These are phyloP conservation scores for Drosophila melanosoma DNA, from an alignment of 2,888 invertebrate genomes.

Conservation along the genomic window DNA sequence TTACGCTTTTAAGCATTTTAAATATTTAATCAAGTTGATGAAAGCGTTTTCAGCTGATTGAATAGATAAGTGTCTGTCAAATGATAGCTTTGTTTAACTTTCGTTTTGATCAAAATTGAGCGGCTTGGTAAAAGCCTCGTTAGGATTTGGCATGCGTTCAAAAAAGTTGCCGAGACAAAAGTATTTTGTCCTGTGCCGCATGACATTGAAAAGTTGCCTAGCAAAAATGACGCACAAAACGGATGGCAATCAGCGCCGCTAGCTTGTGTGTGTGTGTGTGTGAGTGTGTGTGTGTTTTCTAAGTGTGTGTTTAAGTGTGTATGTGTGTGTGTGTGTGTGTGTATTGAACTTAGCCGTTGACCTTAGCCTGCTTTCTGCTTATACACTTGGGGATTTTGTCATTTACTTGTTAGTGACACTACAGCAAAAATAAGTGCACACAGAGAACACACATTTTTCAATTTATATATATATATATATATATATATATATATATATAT, in stretches of 20 bases:
- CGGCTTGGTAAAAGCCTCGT: constrained; percentile 36
- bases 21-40: constrained; percentile 58
- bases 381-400: constrained; percentile 61
- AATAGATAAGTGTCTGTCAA: constrained; percentile 39
- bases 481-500: not conserved
- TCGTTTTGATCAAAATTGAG: constrained; percentile 24
- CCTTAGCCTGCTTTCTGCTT: constrained; percentile 69
- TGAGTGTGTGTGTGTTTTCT: constrained; percentile 7
- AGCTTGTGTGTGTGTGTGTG: constrained; percentile 39
- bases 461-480: not conserved
- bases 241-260: constrained; percentile 75
- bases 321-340: constrained; percentile 30
- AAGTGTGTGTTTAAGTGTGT: constrained; percentile 28
- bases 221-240: constrained; percentile 44
- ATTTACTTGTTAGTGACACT: constrained; percentile 60
- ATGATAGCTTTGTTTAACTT: constrained; percentile 33
- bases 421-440: constrained; percentile 18
- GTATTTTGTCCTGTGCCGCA: constrained; percentile 33
- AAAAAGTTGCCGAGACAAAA: constrained; percentile 49
- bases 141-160: constrained; percentile 72
- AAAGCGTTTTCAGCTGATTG: constrained; percentile 31
- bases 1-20: constrained; percentile 1
- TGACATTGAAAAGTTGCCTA: constrained; percentile 72
- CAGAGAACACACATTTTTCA: not conserved
- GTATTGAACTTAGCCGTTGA: constrained; percentile 76